Evolutionary conservation across 2,888 invertebrate genomes (phyloP), one percentile per base, ranked within the genome.

Genomic region (Mesorhabditis spiculigera): DNA sequence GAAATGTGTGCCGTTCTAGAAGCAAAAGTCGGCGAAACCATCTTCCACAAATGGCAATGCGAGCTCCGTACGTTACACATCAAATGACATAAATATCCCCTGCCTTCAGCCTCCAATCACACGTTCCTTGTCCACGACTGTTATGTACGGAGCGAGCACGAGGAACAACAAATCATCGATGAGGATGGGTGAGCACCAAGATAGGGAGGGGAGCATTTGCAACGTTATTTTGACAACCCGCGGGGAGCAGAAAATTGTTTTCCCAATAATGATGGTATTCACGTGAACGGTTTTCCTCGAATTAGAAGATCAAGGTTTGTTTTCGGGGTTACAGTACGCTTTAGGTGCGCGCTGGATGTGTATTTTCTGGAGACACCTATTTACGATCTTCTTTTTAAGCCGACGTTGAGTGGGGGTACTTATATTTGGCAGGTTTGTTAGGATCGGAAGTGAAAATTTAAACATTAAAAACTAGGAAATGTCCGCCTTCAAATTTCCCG

Each of bases 21-120:
- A 65, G 84, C 84, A 5, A 79, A 79, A 67, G 82, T 85, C 62
- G 85, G 85, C 44, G 83, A 84, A 69, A 82, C 77, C 65, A 71
- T 85, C 67, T 83, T 78, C 72, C 85, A 85, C 72, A 80, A 81
- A 69, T 85, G 85, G 85, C 74, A 78, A 62, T 85, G 85, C 72
- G 82, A 83, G 71, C 74, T 73, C 68, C 79, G 83, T 82, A 68
- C 68, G 75, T 72, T 69, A 28, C 28, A 28, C 28, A 3, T 3
- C 28, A 28, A 28, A 28, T 28, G 28, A 28, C 28, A 28, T 3
- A 28, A 28, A 28, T 28, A 28, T 3, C 10, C 42, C 43, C 41
- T 68, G 5, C 41, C 58, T 82, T 71, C 73, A 82, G 82, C 81
- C n/a, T 71, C 77, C 45, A 81, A 83, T 66, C 82, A 81, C 72